phyloP scores from a whole-genome alignment of 2,888 invertebrate species.

The Metopia argyrocephala region DNA sequence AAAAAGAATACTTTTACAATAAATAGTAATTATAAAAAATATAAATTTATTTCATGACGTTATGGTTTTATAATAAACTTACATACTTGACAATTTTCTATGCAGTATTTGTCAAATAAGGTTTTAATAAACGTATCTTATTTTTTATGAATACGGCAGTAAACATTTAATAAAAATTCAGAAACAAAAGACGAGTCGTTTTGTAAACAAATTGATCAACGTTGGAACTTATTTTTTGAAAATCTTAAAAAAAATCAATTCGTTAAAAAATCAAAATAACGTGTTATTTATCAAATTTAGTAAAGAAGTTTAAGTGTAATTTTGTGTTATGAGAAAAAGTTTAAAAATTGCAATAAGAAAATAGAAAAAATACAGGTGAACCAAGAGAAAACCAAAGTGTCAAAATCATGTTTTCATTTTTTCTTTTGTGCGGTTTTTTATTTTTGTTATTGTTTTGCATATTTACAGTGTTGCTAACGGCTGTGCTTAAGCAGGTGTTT shows the following conservation, averaged over 20 bases:
- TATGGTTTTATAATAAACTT: too few species aligned
- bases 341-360: neutral
- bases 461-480: slow-evolving; percentile 31
- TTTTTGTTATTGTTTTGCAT: slow-evolving; percentile 40
- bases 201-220: neutral
- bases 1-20: neutral
- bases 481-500: neutral
- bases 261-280: too few species aligned
- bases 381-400: slow-evolving; percentile 37
- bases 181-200: neutral
- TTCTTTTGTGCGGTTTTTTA: neutral
- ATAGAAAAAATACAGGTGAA: slow-evolving; percentile 47
- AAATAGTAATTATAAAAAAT: neutral
- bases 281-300: too few species aligned
- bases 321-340: slow-evolving; percentile 1
- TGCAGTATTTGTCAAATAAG: too few species aligned
- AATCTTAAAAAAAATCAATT: neutral
- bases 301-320: too few species aligned
- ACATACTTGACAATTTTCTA: too few species aligned
- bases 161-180: too few species aligned
- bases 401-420: slow-evolving; percentile 26
- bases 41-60: neutral
- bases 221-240: neutral
- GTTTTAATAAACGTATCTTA: too few species aligned
- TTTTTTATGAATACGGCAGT: too few species aligned